Evolutionary conservation across 2,113 vertebrate genomes (phyloP), one percentile per base, ranked within the genome.

Genomic region (Ancistrus triradiatus): DNA sequence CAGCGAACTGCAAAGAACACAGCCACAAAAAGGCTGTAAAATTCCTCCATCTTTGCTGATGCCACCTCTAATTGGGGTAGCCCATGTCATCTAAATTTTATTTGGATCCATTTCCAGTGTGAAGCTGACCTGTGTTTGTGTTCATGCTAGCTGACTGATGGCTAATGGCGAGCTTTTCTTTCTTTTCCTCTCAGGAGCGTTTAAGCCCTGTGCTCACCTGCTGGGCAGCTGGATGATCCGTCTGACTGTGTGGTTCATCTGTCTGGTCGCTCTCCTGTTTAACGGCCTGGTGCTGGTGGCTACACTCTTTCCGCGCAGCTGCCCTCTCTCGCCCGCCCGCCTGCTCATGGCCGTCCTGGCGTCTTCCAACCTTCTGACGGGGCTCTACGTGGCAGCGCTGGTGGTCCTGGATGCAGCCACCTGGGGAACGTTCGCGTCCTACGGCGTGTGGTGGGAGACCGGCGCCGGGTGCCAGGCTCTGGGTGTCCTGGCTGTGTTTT

Each of bases 161-260:
- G n/a, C n/a, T 40, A 46, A 25, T 8, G 5, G 2, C 21, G 8
- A 11, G 6, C n/a, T 38, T 4, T 38, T 7, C 7, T 11, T 18
- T 37, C 10, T 18, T 17, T 7, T 2, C 47, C 55, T 46, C 38
- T 13, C 81, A 98, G 96, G 95, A 80, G 95, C 93, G 57, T 97
- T 98, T 79, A 98, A 98, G 83, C 96, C 96, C 19, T 99, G 96
- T 40, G 90, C 93, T 80, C 93, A 97, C 75, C 86, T 99, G 59
- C 80, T 99, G 74, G 95, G 96, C 58, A 98, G 93, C 84, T 99
- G 96, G 96, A 98, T 98, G 95, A 98, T 99, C 56, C 93, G 95
- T 46, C 88, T 98, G 68, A 98, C 94, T 0, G 94, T 99, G 58
- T 99, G 96, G 96, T 98, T 99, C 84, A 98, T 99, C 87, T 97